Base-by-base conservation (phyloP, 2,113 vertebrate genomes). In the Thalassoma bifasciatum region DNA sequence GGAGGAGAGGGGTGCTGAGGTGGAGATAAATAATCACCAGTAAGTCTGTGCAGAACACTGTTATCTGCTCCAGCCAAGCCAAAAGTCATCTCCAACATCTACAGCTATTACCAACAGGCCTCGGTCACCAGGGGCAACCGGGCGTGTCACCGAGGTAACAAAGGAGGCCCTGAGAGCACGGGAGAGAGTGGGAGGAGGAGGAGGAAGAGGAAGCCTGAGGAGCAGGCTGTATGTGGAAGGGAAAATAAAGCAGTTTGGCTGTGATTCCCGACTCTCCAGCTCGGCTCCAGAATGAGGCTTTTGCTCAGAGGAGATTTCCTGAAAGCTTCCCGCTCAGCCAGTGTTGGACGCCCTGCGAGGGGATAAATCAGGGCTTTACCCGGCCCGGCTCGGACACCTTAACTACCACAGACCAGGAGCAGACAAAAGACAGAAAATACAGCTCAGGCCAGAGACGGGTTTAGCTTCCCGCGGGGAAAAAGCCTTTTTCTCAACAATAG, bases 1-100 rank as follows among this genome's bases (percentile, higher is more conserved):
- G 24, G 26, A 21, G 30, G 59, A 52, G 34, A 2, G 52, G 26
- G 5, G 63, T 5, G 16, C 34, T 21, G 17, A 46, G 52, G 40
- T 13, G 63, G 52, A 61, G 64, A 65, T 51, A 58, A 71, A 57
- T 78, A 57, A 63, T 65, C n/a, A 22, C 63, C 72, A 63, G 60
- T 56, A 36, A 46, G 42, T 53, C 47, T 57, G 34, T 42, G 51
- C 70, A 61, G 67, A 72, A 56, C 38, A 50, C 62, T 42, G 67
- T 79, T 82, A 71, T 86, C 75, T 70, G 49, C 40, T 61, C 36
- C 6, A n/a, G 58, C 69, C 79, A 77, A 83, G 60, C 54, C 74
- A 84, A 86, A 92, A 82, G 86, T 86, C 59, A 89, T 91, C 90
- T 88, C 37, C 70, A 75, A 49, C 79, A 80, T 73, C 74, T 80